A percentile compares a stretch with the other conserved stretches of the same genome.
Conservation (phyloP, 2,888 invertebrate species). For the Drosophila infuscata region DNA sequence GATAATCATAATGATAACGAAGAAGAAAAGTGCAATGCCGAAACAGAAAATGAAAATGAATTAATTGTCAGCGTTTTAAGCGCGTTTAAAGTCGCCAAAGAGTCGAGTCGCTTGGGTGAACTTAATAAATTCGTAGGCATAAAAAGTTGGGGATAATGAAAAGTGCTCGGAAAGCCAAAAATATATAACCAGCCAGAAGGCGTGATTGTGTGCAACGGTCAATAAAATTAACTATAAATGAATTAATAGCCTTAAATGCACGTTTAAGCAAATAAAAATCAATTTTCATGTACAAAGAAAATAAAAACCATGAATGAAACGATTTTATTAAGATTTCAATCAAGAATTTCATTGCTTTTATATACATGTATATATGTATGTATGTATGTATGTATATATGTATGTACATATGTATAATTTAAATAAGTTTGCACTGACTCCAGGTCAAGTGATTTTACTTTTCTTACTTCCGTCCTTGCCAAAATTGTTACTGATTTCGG, state of each 20-base stretch:
- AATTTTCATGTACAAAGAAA: not conserved
- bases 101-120: slow-evolving; percentile 14
- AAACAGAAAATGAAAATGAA: slow-evolving; percentile 27
- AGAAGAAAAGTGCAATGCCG: slow-evolving; percentile 6
- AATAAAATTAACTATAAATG: slow-evolving; percentile 33
- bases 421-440: not conserved
- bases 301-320: not conserved
- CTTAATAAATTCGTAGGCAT: slow-evolving; percentile 21
- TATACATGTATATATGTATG: not conserved
- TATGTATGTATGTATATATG: no score
- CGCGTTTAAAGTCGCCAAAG: slow-evolving; percentile 36
- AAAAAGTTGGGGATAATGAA: slow-evolving; percentile 27
- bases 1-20: slow-evolving; percentile 9
- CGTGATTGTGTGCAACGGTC: slow-evolving; percentile 14
- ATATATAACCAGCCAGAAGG: slow-evolving; percentile 21
- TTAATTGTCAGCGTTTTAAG: slow-evolving; percentile 55
- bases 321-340: not conserved
- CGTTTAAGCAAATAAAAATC: not conserved
- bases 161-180: slow-evolving; percentile 13
- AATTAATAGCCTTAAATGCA: slow-evolving; percentile 17
- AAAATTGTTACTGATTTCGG: not conserved
- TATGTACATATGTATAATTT: not conserved
- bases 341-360: not conserved
- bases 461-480: not conserved
- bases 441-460: not conserved